Conservation (phyloP, 2,888 invertebrate genomes). For the Cheilosia scutellata region DNA sequence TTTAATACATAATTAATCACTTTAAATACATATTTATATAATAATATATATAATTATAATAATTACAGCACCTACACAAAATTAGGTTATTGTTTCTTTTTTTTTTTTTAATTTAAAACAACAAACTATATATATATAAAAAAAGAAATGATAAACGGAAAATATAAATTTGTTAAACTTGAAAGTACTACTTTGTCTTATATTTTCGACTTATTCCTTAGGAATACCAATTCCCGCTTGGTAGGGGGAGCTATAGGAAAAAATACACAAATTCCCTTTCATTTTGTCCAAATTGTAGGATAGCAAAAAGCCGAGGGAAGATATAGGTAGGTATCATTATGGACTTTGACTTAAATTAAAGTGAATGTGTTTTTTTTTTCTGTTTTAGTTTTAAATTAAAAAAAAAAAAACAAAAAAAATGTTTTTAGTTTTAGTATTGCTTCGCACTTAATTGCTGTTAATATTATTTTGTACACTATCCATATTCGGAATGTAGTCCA, state of each 20-base stretch:
- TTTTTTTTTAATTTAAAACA: slow-evolving; percentile 47
- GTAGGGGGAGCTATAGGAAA: slow-evolving; percentile 28
- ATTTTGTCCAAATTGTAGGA: background rate
- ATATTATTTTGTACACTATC: slow-evolving; percentile 85
- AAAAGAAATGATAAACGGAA: slow-evolving; percentile 13
- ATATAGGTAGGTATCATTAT: slow-evolving; percentile 27
- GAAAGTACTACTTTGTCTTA: slow-evolving; percentile 13
- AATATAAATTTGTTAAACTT: slow-evolving; percentile 4
- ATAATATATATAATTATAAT: slow-evolving; percentile 70
- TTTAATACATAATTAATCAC: slow-evolving; percentile 75
- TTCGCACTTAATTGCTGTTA: slow-evolving; percentile 78
- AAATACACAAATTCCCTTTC: background rate
- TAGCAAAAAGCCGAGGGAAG: slow-evolving; percentile 6
- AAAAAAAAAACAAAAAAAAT: slow-evolving; percentile 14
- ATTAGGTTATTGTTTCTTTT: slow-evolving; percentile 56
- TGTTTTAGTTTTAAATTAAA: slow-evolving; percentile 33
- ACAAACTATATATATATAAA: slow-evolving; percentile 45
- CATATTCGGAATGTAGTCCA: slow-evolving; percentile 97
- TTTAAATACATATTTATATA: slow-evolving; percentile 67
- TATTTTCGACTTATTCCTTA: slow-evolving; percentile 46
- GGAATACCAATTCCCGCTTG: slow-evolving; percentile 66
- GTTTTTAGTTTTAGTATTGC: slow-evolving; percentile 58
- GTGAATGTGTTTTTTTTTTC: slow-evolving; percentile 23
- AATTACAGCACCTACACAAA: slow-evolving; percentile 76
- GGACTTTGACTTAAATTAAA: slow-evolving; percentile 34